Percentiles rank a stretch among this genome's conserved stretches.
Conservation (phyloP, 2,888 invertebrate species). For the Amiota minor region DNA sequence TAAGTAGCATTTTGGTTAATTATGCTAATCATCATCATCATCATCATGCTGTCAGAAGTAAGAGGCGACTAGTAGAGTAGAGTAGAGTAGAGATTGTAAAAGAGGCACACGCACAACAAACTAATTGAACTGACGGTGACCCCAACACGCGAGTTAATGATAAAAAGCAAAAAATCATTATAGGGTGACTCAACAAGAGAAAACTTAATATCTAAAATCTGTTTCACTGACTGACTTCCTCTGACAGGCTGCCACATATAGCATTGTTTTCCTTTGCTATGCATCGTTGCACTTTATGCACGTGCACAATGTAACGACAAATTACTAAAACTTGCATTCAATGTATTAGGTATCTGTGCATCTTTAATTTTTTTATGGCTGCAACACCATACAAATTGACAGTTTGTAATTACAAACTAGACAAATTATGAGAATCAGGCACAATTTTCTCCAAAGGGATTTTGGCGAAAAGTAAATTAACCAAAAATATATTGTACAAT, state of each 20-base stretch:
- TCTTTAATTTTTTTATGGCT: too few relatives aligned
- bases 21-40: conserved; percentile 51
- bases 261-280: not conserved
- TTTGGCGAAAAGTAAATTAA: too few relatives aligned
- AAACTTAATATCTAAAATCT: too few relatives aligned
- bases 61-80: not conserved
- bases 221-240: conserved; percentile 20
- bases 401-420: conserved; percentile 13
- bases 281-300: conserved; percentile 7
- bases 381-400: conserved; percentile 6
- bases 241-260: conserved; percentile 16
- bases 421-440: not conserved
- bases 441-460: too few relatives aligned
- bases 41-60: too few relatives aligned
- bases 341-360: too few relatives aligned
- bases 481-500: too few relatives aligned
- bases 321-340: not conserved
- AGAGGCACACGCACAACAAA: conserved; percentile 20
- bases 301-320: conserved; percentile 10
- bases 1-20: conserved; percentile 47
- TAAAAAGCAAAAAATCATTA: conserved; percentile 17
- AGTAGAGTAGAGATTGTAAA: conserved; percentile 40
- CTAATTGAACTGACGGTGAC: conserved; percentile 61
- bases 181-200: not conserved
- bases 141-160: conserved; percentile 46